phyloP scores from a whole-genome alignment of 2,797 vertebrate genomes.

The Centropyge bicolor region DNA sequence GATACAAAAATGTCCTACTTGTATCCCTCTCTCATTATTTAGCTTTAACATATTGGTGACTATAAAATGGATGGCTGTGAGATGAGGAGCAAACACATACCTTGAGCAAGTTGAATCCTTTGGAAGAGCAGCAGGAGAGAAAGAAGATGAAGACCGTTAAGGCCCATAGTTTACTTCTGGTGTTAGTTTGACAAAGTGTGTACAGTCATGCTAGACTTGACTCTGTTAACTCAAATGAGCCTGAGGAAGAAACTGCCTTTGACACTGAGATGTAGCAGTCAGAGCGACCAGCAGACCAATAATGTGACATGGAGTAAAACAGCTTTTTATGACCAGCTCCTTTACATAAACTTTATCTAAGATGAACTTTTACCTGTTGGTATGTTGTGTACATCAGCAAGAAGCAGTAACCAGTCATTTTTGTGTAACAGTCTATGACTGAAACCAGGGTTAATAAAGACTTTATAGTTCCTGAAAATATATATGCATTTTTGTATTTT shows the following conservation, averaged over 20 bases:
- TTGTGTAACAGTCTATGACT: constrained; percentile 32
- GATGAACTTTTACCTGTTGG: constrained; percentile 82
- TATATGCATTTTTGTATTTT: neutral
- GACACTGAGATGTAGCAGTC: constrained; percentile 41
- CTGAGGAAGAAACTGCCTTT: constrained; percentile 21
- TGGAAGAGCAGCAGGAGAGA: constrained; percentile 67
- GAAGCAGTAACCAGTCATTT: constrained; percentile 47
- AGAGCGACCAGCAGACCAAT: constrained; percentile 31
- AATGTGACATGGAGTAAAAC: constrained; percentile 49
- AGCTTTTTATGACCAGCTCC: constrained; percentile 73
- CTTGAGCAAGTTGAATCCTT: constrained; percentile 66
- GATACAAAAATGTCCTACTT: neutral
- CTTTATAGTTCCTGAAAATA: neutral
- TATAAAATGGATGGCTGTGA: neutral
- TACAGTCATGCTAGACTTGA: constrained; percentile 46
- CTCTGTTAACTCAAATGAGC: constrained; percentile 5
- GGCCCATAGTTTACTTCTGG: constrained; percentile 68
- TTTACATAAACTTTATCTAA: constrained; percentile 81
- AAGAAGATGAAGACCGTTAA: constrained; percentile 64
- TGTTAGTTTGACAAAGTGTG: constrained; percentile 11
- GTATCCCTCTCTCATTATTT: neutral
- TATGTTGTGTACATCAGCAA: constrained; percentile 77
- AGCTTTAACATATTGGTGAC: neutral
- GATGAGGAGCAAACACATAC: constrained; percentile 56
- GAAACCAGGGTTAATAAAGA: neutral